A percentile compares a stretch with the other conserved stretches of the same genome.
Evolutionary conservation across 2,797 vertebrate species (phyloP).

Genomic region (Pseudocheirus occidentalis): DNA sequence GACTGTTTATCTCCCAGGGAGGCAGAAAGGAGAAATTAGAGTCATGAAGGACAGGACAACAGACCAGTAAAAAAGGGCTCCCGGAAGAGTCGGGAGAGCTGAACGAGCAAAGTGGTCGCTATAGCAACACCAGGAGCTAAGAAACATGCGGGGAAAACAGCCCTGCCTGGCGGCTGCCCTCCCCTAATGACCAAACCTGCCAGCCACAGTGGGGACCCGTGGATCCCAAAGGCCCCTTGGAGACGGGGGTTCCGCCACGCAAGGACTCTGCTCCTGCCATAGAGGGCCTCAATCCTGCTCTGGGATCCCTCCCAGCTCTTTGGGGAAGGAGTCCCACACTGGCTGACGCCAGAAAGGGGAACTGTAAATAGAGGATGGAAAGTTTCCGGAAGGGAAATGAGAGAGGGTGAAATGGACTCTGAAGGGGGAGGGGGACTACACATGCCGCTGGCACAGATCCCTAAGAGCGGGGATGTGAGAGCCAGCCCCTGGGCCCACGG

Average conservation of each 20-base stretch:
- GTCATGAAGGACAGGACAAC: constrained; percentile 80
- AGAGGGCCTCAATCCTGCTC: too few relatives aligned
- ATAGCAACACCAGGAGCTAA: constrained; percentile 76
- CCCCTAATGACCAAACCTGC: neutral
- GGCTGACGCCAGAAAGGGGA: neutral
- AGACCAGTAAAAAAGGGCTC: constrained; percentile 80
- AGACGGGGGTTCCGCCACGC: too few relatives aligned
- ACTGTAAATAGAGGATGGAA: constrained; percentile 2
- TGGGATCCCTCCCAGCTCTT: too few relatives aligned
- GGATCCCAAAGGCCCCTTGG: too few relatives aligned
- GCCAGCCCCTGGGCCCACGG: neutral
- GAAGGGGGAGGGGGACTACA: neutral
- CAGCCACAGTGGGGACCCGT: neutral
- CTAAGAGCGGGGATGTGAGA: neutral
- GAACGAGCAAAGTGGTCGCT: constrained; percentile 77
- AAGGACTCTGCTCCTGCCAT: too few relatives aligned
- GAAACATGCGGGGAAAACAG: constrained; percentile 76
- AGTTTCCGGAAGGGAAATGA: constrained; percentile 58
- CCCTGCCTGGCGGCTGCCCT: constrained; percentile 7
- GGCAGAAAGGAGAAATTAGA: constrained; percentile 77
- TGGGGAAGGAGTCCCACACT: neutral
- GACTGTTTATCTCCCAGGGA: constrained; percentile 77
- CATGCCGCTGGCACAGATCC: neutral
- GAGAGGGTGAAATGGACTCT: neutral
- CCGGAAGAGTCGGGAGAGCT: constrained; percentile 78